A percentile compares a stretch with the other conserved stretches of the same genome.
These are phyloP conservation scores for Drosophila fungiperda DNA, from an alignment of 2,888 invertebrate species.

Conservation along the genomic window DNA sequence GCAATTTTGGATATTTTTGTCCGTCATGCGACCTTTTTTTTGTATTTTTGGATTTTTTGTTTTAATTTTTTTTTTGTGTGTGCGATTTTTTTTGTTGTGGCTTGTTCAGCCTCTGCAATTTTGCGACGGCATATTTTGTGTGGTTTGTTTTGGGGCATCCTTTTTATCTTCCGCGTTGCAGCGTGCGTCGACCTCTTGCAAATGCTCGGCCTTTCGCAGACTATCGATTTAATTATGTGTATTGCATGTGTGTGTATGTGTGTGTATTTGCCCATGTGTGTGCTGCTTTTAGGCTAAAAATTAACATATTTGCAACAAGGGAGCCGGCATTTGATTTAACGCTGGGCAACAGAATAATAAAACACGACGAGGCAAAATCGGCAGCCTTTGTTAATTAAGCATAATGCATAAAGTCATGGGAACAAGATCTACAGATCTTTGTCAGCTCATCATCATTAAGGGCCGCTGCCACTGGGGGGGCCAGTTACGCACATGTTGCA, in stretches of 20 bases:
- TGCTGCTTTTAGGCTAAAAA: conserved; percentile 46
- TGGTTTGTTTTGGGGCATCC: conserved; percentile 69
- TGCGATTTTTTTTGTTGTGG: conserved; percentile 23
- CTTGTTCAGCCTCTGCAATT: conserved; percentile 64
- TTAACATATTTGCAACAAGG: conserved; percentile 67
- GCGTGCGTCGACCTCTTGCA: conserved; percentile 63
- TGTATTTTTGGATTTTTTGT: conserved; percentile 20
- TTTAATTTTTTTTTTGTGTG: conserved; percentile 3
- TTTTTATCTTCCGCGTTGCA: conserved; percentile 80
- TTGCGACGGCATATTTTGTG: conserved; percentile 65
- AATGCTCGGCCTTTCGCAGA: conserved; percentile 18
- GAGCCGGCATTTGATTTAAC: conserved; percentile 67
- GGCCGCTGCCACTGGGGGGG: conserved; percentile 38
- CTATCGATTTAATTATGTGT: conserved; percentile 68
- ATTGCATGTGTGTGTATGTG: not conserved
- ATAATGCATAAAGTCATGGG: conserved; percentile 74
- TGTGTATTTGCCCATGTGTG: conserved; percentile 8
- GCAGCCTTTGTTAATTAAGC: conserved; percentile 77
- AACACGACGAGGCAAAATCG: conserved; percentile 61
- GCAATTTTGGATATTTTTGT: conserved; percentile 75
- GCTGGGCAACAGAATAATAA: conserved; percentile 62
- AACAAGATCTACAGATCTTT: conserved; percentile 55
- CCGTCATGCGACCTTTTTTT: conserved; percentile 46
- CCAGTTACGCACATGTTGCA: conserved; percentile 62
- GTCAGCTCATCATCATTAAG: conserved; percentile 56